Base-by-base conservation (phyloP, 2,797 vertebrate species). In the Anguilla obscura region DNA sequence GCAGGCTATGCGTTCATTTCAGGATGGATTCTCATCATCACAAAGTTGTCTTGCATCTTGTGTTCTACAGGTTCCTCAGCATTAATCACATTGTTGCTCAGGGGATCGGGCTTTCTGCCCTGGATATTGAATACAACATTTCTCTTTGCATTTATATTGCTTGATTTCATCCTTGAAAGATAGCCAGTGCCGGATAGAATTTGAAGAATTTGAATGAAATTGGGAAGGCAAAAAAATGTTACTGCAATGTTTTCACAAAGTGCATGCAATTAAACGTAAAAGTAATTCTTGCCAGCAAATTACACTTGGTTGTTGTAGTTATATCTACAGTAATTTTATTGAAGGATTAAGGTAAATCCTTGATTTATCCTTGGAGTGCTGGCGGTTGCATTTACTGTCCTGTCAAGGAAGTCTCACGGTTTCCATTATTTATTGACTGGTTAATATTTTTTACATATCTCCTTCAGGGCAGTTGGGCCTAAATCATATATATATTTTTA, bases 111-210 rank as follows among this genome's bases (percentile, higher is more conserved):
- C 60, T 79, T 83, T 83, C 14, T 12, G 30, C 74, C 79, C 60
- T 21, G 48, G 45, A 48, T 40, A 84, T 69, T 5, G 7, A 84
- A 54, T 52, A 84, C 63, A 5, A 30, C 27, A 24, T 10, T 8
- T 87, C 58, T 84, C 58, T 60, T 71, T 71, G 87, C 48, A 84
- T 87, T 69, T 74, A 33, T 36, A 71, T 54, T 71, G n/a, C 60
- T 71, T 9, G 45, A 54, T 40, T 71, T 54, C 36, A 52, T 84
- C 48, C 21, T 54, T 9, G 36, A 84, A 87, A 84, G 7, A 30
- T 16, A 40, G 18, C 82, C 5, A 10, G 58, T 50, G 56, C 56
- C 21, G 9, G 76, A 40, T 33, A 33, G 56, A 54, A 3, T 80
- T 88, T 63, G 69, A 50, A 36, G 85, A 79, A n/a, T 71, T 36